phyloP scores from a whole-genome alignment of 2,113 vertebrate species.

The Erpornis zantholeuca region DNA sequence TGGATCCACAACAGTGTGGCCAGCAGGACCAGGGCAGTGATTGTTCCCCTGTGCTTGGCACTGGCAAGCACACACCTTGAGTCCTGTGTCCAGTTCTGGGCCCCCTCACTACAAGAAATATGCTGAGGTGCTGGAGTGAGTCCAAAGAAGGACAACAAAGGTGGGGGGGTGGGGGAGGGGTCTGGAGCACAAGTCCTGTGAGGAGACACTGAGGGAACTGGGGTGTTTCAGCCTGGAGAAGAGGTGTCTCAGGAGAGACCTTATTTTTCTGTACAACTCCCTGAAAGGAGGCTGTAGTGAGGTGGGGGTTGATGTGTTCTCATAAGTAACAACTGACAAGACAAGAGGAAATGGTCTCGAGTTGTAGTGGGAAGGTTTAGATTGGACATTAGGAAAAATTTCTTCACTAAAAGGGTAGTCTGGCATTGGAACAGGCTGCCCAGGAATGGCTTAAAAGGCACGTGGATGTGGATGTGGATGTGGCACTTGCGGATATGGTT shows the following conservation, averaged over 20 bases:
- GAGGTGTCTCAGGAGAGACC: too few relatives aligned
- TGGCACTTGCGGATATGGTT: not conserved
- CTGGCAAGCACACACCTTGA: accelerated
- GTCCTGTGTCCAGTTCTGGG: too few relatives aligned
- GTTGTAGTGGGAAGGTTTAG: not conserved
- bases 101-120: not conserved
- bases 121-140: accelerated
- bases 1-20: not conserved
- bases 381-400: not conserved
- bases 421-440: not conserved
- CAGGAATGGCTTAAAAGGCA: accelerated
- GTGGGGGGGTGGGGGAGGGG: not conserved
- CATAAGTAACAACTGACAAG: not conserved
- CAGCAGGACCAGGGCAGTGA: not conserved
- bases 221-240: not conserved
- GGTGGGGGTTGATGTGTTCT: not conserved
- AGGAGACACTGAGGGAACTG: not conserved
- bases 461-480: not conserved
- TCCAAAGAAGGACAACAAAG: not conserved
- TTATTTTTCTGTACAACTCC: not conserved
- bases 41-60: accelerated
- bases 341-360: not conserved
- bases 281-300: not conserved
- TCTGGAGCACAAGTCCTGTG: not conserved
- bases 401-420: not conserved